Evolutionary conservation across 2,888 invertebrate genomes (phyloP), one percentile per base, ranked within the genome.

Genomic region (Synanthedon myopaeformis): DNA sequence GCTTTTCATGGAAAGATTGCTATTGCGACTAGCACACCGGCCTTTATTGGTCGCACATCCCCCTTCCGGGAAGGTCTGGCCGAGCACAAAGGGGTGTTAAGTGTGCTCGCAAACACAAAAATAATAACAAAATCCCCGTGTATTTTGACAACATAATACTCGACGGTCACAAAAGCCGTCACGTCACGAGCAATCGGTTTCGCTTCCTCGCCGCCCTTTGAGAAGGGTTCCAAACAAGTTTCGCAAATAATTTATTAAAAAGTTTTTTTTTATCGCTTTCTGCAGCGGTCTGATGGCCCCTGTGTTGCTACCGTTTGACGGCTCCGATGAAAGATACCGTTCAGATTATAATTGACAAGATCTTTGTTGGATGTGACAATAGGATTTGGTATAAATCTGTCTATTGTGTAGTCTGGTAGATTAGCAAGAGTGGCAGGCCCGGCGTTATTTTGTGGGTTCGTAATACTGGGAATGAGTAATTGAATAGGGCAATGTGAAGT

Each of bases 101-200:
- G 86, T 84, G 83, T 77, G 79, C 82, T 79, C 72, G 80, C 84
- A 84, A 86, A 87, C 86, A 85, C 81, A 82, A 83, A 82, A 86
- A 86, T 86, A 87, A 86, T 86, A 86, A 85, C 84, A 79, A 83
- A 85, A 85, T 85, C 84, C 77, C 80, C 74, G 77, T 83, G 83
- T 87, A 86, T 87, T 87, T 87, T 87, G 87, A 87, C 86, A 86
- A 81, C 85, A 82, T 86, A 87, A 86, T 85, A 84, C 85, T 82
- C 75, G 74, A 76, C 74, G 77, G 80, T 79, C 79, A 86, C 85
- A 85, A 86, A 83, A 76, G 79, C 74, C 76, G 76, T 78, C 81
- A 82, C 78, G 85, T 86, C 86, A 84, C 82, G 76, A 79, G 74
- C 82, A 82, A 86, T 86, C 83, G 84, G 84, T 79, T 82, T 84